phyloP scores from a whole-genome alignment of 1,140 invertebrate genomes.

The Pantala flavescens region DNA sequence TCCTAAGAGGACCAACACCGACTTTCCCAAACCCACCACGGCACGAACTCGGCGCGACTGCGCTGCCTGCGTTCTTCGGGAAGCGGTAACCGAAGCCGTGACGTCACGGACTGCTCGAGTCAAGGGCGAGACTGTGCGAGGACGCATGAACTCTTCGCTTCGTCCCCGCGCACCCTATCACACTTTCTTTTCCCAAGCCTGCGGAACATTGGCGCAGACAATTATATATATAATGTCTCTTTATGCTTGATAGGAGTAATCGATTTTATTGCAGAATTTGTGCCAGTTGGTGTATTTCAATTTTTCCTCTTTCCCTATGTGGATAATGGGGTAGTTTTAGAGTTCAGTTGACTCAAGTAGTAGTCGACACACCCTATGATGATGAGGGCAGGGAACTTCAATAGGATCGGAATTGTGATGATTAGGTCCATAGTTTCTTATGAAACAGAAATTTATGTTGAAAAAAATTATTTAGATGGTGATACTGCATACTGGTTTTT shows the following conservation, averaged over 20 bases:
- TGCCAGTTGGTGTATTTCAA: neutral
- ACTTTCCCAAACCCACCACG: neutral
- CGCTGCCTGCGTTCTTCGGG: neutral
- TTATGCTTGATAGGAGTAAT: neutral
- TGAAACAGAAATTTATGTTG: too few species aligned
- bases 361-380: constrained; percentile 1
- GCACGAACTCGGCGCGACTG: constrained; percentile 5
- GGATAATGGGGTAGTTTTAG: constrained; percentile 1
- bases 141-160: neutral
- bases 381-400: constrained; percentile 3
- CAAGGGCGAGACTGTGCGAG: constrained; percentile 1
- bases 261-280: neutral
- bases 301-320: neutral
- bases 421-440: neutral
- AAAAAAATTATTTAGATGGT: too few species aligned
- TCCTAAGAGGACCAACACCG: neutral
- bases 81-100: neutral
- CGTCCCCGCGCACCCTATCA: neutral
- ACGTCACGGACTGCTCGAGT: constrained; percentile 6
- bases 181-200: neutral
- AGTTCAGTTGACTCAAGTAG: neutral
- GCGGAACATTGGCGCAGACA: neutral
- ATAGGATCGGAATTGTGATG: neutral
- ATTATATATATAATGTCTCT: neutral
- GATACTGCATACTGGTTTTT: too few species aligned